Conservation (phyloP, 2,113 vertebrate species). For the Ursus arctos region DNA sequence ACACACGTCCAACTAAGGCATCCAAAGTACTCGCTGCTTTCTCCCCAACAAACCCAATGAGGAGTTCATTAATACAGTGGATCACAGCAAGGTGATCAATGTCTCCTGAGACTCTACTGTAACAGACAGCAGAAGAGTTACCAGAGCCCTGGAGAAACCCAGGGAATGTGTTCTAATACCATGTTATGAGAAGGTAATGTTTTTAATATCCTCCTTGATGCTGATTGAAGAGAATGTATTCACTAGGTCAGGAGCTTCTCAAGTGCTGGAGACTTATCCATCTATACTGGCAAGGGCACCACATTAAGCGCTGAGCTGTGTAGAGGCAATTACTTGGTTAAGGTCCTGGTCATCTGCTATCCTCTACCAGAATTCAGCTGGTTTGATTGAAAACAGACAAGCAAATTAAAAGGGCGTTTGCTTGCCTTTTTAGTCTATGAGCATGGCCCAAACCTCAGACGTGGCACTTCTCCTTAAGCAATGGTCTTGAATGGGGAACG, state of each 20-base stretch:
- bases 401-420: neutral
- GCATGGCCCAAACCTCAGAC: neutral
- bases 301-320: neutral
- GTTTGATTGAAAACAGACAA: neutral
- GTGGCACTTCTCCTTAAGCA: neutral
- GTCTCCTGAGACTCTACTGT: neutral
- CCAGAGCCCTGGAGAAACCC: neutral
- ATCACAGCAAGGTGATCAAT: neutral
- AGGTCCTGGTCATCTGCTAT: neutral
- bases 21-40: neutral
- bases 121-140: neutral
- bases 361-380: neutral
- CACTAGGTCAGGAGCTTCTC: neutral
- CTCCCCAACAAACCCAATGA: neutral
- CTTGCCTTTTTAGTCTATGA: neutral
- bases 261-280: neutral
- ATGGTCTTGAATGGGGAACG: neutral
- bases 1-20: neutral
- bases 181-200: neutral
- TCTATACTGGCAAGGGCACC: neutral
- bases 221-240: neutral
- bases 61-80: neutral
- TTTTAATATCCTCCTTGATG: neutral
- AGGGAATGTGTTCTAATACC: neutral
- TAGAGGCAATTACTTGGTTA: neutral